Conservation (phyloP, 2,797 vertebrate genomes). For the Eidolon dupreanum region DNA sequence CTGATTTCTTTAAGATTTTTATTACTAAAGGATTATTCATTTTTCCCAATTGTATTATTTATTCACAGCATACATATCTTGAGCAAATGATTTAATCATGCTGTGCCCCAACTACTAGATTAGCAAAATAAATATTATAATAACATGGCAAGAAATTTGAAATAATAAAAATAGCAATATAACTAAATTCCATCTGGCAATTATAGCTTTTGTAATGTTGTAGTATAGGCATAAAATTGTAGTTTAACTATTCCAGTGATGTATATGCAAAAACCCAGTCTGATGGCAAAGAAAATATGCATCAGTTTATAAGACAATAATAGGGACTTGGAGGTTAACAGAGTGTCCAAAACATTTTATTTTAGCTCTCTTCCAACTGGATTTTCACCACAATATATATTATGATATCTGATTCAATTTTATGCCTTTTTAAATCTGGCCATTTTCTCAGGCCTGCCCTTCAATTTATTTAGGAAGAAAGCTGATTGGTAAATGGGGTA, state of each 20-base stretch:
- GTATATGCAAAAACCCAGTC: background rate
- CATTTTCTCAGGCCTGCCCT: background rate
- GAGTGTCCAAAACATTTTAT: background rate
- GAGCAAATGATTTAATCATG: constrained; percentile 60
- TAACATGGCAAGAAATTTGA: constrained; percentile 39
- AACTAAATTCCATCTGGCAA: constrained; percentile 47
- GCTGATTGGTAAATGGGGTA: background rate
- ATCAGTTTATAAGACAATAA: background rate
- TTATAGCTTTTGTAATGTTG: background rate
- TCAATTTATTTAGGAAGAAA: constrained; percentile 5
- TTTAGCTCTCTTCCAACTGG: background rate
- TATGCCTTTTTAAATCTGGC: background rate
- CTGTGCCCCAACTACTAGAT: constrained; percentile 34
- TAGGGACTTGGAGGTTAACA: background rate
- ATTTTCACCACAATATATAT: background rate
- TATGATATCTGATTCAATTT: background rate
- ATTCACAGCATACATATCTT: constrained; percentile 31
- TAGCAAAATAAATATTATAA: constrained; percentile 61
- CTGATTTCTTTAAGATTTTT: constrained; percentile 36
- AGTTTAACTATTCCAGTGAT: background rate
- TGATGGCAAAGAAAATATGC: background rate
- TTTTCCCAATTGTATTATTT: constrained; percentile 53
- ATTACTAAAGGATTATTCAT: constrained; percentile 46
- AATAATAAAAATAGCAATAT: constrained; percentile 48
- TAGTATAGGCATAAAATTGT: background rate